Conservation (phyloP, 2,888 invertebrate genomes). For the Cryptocephalus primarius region DNA sequence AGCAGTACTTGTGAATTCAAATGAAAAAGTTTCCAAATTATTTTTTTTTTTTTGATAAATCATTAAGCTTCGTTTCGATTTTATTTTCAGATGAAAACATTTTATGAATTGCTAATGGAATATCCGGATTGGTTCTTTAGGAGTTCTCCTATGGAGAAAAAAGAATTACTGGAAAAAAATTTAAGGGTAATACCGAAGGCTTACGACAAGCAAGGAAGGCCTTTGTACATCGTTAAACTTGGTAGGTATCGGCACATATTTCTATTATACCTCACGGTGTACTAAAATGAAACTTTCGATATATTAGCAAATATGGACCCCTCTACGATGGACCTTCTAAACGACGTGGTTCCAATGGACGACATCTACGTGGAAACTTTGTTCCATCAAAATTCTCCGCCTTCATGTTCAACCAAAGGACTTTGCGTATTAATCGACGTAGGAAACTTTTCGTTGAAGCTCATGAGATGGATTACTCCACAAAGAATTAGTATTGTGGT, state of each 20-base stretch:
- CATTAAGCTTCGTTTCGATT: neutral
- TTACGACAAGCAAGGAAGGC: constrained; percentile 30
- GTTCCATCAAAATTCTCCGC: constrained; percentile 7
- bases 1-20: no score
- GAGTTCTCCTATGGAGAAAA: constrained; percentile 20
- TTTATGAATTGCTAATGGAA: constrained; percentile 26
- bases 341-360: constrained; percentile 29
- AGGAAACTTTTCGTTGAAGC: constrained; percentile 21
- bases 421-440: constrained; percentile 32
- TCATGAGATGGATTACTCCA: constrained; percentile 31
- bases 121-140: constrained; percentile 31
- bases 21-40: no score
- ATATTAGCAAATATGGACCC: constrained; percentile 23
- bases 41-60: no score
- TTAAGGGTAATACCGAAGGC: constrained; percentile 25
- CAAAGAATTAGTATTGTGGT: constrained; percentile 20
- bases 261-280: neutral
- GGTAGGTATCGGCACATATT: constrained; percentile 18
- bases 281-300: neutral
- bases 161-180: constrained; percentile 26
- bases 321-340: constrained; percentile 18
- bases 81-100: constrained; percentile 25
- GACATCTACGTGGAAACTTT: constrained; percentile 32
- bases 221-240: constrained; percentile 31
- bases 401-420: constrained; percentile 20